These are phyloP conservation scores for Sitobion miscanthi DNA, from an alignment of 1,140 invertebrate species.

Conservation along the genomic window DNA sequence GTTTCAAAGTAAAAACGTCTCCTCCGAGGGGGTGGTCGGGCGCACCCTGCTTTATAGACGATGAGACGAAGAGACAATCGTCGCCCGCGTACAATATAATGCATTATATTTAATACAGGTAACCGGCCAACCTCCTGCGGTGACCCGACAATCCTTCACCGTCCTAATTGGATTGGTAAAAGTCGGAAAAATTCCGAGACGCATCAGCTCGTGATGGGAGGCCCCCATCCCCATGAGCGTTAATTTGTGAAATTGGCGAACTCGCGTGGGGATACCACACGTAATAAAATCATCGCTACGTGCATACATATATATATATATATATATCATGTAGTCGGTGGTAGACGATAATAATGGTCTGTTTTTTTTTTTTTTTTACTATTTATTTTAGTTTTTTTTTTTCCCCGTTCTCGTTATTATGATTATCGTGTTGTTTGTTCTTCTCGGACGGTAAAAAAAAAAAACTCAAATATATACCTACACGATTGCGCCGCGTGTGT, in stretches of 20 bases:
- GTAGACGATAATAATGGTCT: not conserved
- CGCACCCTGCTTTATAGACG: not conserved
- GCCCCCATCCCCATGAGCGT: not conserved
- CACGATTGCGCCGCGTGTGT: not conserved
- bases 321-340: not conserved
- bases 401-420: not conserved
- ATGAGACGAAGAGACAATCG: not conserved
- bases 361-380: not conserved
- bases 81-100: not conserved
- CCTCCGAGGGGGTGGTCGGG: not conserved
- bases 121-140: slow-evolving; percentile 25
- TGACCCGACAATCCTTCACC: slow-evolving; percentile 7
- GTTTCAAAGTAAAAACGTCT: not conserved
- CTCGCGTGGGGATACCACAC: not conserved
- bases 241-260: slow-evolving; percentile 37
- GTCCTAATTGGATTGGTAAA: slow-evolving; percentile 51
- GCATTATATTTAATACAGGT: not conserved
- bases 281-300: not conserved
- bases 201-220: slow-evolving; percentile 44
- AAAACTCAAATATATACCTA: slow-evolving; percentile 16
- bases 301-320: not conserved
- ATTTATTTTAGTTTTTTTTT: not conserved
- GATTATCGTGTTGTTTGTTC: slow-evolving; percentile 14
- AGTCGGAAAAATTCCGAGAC: slow-evolving; percentile 43
- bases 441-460: not conserved